Evolutionary conservation across 2,888 invertebrate species (phyloP).

Genomic region (Tipula lateralis): DNA sequence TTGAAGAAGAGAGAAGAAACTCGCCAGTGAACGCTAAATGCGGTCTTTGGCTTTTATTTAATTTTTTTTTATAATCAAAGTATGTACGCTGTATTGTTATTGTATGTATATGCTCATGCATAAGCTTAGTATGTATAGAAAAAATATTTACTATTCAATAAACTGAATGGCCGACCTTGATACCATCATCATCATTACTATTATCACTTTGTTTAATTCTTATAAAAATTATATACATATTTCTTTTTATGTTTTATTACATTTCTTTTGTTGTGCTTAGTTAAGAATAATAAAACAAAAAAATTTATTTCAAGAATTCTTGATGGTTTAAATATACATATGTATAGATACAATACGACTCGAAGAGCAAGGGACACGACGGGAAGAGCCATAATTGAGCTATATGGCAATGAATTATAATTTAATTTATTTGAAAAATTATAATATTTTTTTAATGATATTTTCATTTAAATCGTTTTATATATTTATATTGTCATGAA

Average conservation of each 20-base stretch:
- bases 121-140: background rate
- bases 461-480: background rate
- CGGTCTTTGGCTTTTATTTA: constrained; percentile 27
- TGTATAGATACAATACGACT: no score
- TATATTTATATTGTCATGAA: background rate
- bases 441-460: background rate
- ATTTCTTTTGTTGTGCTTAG: background rate
- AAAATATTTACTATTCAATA: constrained; percentile 20
- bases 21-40: constrained; percentile 3
- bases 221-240: background rate
- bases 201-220: constrained; percentile 7
- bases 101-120: background rate
- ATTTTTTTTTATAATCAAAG: background rate
- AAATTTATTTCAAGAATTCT: background rate
- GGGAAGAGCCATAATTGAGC: background rate
- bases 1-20: background rate
- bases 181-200: constrained; percentile 29
- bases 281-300: background rate
- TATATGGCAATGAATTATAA: background rate
- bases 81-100: background rate
- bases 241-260: constrained; percentile 13
- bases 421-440: background rate
- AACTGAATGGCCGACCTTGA: constrained; percentile 28
- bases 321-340: background rate
- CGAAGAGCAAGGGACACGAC: background rate